Percentiles rank a stretch among this genome's conserved stretches.
These are phyloP conservation scores for Manis crassicaudata DNA, from an alignment of 2,797 vertebrate genomes.

Conservation along the genomic window DNA sequence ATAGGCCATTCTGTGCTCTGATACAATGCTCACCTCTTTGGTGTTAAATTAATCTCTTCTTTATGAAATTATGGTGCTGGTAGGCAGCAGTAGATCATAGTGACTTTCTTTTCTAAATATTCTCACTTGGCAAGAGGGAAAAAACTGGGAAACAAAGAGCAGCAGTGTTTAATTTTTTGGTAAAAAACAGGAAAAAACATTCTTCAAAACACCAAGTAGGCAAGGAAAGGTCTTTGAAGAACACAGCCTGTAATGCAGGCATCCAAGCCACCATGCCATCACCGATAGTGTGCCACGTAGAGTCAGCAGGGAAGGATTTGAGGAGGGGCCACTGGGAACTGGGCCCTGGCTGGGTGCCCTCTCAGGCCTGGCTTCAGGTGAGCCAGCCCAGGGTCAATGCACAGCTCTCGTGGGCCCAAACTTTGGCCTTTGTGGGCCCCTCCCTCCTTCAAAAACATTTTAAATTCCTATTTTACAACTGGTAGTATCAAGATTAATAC, in stretches of 20 bases:
- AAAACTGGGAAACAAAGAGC: not conserved
- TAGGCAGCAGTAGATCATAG: not conserved
- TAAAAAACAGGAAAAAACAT: not conserved
- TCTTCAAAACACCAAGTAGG: not conserved
- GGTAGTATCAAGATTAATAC: not conserved
- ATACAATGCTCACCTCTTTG: not conserved
- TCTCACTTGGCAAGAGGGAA: not conserved
- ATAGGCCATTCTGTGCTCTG: not conserved
- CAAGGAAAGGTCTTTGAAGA: not conserved
- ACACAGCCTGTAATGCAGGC: not conserved
- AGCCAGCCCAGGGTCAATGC: not conserved
- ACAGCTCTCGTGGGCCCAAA: too few relatives aligned
- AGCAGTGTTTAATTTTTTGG: not conserved
- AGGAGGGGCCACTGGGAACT: accelerated
- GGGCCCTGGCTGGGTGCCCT: too few relatives aligned
- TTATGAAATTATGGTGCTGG: not conserved
- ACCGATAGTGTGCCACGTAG: not conserved
- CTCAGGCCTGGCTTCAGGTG: too few relatives aligned
- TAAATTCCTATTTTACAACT: not conserved
- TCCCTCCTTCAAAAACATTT: not conserved
- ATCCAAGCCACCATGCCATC: not conserved
- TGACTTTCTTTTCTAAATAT: not conserved
- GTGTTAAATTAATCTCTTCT: not conserved
- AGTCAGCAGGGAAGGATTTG: not conserved
- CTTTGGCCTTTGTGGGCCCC: not conserved